phyloP scores from a whole-genome alignment of 2,888 invertebrate genomes.

The Oscheius onirici region DNA sequence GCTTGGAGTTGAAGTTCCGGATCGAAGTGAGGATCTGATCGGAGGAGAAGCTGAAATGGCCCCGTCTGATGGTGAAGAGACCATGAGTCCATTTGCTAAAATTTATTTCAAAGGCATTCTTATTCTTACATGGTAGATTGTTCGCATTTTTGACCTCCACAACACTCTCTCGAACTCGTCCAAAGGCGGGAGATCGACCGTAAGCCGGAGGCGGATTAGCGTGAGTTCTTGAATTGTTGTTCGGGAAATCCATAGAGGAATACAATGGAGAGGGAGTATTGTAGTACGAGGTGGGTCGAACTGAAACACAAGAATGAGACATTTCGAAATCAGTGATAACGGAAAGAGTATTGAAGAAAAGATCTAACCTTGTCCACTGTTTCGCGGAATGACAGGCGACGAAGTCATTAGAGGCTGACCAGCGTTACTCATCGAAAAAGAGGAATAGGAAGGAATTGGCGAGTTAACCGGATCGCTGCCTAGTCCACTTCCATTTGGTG shows the following conservation, averaged over 20 bases:
- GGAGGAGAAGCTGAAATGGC: constrained; percentile 16
- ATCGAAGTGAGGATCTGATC: constrained; percentile 35
- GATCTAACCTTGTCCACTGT: neutral
- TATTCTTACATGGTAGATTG: constrained; percentile 1
- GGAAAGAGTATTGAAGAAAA: neutral
- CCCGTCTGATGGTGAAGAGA: constrained; percentile 16
- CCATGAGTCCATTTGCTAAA: constrained; percentile 26
- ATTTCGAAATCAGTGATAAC: neutral
- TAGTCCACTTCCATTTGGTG: constrained; percentile 31
- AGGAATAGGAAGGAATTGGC: constrained; percentile 9
- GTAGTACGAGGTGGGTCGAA: constrained; percentile 4
- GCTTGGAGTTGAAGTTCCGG: constrained; percentile 35
- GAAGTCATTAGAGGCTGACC: constrained; percentile 24
- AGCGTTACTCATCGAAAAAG: neutral
- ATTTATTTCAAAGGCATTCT: neutral
- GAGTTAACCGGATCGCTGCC: constrained; percentile 4
- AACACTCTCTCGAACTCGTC: constrained; percentile 22
- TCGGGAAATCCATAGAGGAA: constrained; percentile 24
- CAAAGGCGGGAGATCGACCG: neutral
- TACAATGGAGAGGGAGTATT: constrained; percentile 10
- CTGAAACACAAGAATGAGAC: neutral
- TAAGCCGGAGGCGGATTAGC: constrained; percentile 2
- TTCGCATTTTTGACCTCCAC: constrained; percentile 20
- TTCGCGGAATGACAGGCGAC: constrained; percentile 9
- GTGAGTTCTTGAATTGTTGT: neutral